phyloP scores from a whole-genome alignment of 2,888 invertebrate species.

The Rhorus exstirpatorius region DNA sequence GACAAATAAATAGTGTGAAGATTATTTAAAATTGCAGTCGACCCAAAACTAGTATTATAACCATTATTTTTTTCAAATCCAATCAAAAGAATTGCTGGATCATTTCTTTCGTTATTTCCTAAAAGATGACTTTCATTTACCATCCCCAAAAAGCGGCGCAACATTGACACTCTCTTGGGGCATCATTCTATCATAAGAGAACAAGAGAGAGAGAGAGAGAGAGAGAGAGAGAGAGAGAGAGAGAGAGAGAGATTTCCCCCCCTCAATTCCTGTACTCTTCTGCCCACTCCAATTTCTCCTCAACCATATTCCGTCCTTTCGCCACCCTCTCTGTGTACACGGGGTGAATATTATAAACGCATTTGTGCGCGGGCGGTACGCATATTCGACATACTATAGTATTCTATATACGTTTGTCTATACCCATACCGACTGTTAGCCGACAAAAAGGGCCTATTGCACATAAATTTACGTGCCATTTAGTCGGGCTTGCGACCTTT shows the following conservation, averaged over 20 bases:
- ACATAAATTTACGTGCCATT: not conserved
- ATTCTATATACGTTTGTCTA: conserved; percentile 40
- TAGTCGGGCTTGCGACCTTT: conserved; percentile 13
- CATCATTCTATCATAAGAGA: conserved; percentile 40
- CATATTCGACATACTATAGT: conserved; percentile 54
- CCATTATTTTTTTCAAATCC: not conserved
- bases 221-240: not conserved
- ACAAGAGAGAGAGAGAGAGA: conserved; percentile 10
- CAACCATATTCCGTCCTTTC: conserved; percentile 69
- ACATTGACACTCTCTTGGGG: conserved; percentile 68
- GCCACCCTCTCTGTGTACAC: conserved; percentile 76
- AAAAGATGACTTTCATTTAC: conserved; percentile 26
- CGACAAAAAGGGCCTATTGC: conserved; percentile 24
- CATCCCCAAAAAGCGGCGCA: conserved; percentile 62
- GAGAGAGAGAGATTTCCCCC: conserved; percentile 36
- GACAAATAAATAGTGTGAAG: not conserved
- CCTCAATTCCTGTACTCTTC: conserved; percentile 56
- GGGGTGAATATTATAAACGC: conserved; percentile 84
- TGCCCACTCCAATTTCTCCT: conserved; percentile 54
- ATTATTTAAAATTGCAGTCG: too few relatives aligned
- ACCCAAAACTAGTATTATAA: too few relatives aligned
- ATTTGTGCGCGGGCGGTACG: conserved; percentile 72
- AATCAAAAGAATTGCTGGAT: not conserved
- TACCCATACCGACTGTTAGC: conserved; percentile 18
- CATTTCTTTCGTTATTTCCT: conserved; percentile 4